Evolutionary conservation across 1,140 invertebrate species (phyloP), one percentile per base, ranked within the genome.

Genomic region (Asbolus verrucosus): DNA sequence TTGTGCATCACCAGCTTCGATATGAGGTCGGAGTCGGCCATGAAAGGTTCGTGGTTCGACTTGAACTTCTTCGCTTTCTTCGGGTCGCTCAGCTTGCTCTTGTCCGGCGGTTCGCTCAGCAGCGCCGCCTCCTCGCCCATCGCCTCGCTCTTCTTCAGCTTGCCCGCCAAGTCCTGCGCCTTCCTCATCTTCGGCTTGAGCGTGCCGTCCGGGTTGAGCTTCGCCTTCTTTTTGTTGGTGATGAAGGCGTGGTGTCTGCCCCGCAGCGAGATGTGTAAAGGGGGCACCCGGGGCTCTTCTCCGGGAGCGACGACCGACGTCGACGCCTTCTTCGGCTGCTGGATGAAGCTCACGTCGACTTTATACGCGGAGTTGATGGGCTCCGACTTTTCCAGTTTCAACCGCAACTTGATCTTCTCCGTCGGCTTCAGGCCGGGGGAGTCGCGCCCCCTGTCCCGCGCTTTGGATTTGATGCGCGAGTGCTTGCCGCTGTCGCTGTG

Each of bases 201-300:
- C n/a, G n/a, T n/a, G n/a, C n/a, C n/a, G 46, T 80, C 80, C 1
- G 78, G 43, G 67, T 76, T 78, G 8, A 77, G 38, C 71, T 80
- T 81, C 11, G 67, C 67, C 73, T 88, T 88, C 65, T 90, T 90
- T 9, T 90, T 89, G 75, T 90, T 91, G 69, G 92, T 92, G 50
- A 96, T 94, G 24, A 96, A 92, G n/a, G 91, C 92, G 9, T 92
- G 91, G 82, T 94, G 94, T 39, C 92, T 84, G 5, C 94, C 94
- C 70, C 93, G 85, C 43, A 96, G 82, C 54, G 93, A 94, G 75
- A 96, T 96, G 78, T 96, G 94, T 76, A 96, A 83, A 1, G 94
- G 94, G 15, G 94, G 94, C 13, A 96, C 94, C 66, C 93, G 84
- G 0, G 91, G 89, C 76, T 94, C 93, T 67, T 89, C 89, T n/a